Base-by-base conservation (phyloP, 2,797 vertebrate genomes). In the Poeciliopsis presidionis region DNA sequence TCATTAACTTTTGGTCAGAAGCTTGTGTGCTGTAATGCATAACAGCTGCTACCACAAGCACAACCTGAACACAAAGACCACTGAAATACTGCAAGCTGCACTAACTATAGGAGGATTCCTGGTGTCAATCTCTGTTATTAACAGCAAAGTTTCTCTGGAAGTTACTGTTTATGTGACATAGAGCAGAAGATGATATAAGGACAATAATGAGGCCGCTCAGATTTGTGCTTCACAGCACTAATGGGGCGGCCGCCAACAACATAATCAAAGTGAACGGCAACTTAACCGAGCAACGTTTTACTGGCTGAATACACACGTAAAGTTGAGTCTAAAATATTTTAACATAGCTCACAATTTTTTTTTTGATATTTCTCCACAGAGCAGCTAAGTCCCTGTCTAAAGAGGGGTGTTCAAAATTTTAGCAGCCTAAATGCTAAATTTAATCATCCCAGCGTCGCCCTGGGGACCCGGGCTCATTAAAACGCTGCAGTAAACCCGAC, bases 401-500 rank as follows among this genome's bases (percentile, higher is more conserved):
- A 43, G 73, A 79, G 80, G 63, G 71, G 83, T 46, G 63, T 84
- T 79, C 78, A 79, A 55, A 86, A 85, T 76, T 80, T 86, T 85
- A 86, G 77, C 61, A 70, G 87, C 81, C 84, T 83, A 83, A 75
- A 86, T 90, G 86, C 88, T 81, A 85, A 87, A 91, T 90, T 87
- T 88, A 94, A 91, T 92, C 89, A 86, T 89, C 86, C 6, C 25
- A 74, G 86, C 84, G 79, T 85, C 83, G 47, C 87, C 85, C 77
- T 71, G 87, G 61, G 86, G 90, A 88, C 77, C 73, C 57, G 1
- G 82, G 76, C 87, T 90, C 87, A 92, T 92, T 93, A 93, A 91
- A 91, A 85, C 79, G 81, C 72, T 84, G 84, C 76, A 57, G 89
- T 91, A 89, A 91, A 91, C 85, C 84, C 77, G 74, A 85, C 76